Percentiles rank a stretch among this genome's conserved stretches.
phyloP scores from a whole-genome alignment of 2,113 vertebrate species.

The Monarcha castaneiventris region DNA sequence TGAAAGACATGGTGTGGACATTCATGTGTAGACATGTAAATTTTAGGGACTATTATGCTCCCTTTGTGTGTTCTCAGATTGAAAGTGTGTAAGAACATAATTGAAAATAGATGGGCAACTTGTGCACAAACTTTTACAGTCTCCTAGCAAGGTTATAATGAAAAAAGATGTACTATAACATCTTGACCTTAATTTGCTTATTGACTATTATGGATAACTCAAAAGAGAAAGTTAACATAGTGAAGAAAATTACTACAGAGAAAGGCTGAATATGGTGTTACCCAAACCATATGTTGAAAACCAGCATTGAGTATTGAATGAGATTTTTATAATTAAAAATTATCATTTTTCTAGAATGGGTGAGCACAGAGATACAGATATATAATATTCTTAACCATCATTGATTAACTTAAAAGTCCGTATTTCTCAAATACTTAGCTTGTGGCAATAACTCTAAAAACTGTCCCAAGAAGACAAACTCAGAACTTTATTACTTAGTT shows the following conservation, averaged over 20 bases:
- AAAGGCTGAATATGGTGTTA: neutral
- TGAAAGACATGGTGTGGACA: neutral
- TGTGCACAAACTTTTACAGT: neutral
- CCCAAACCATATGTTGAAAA: neutral
- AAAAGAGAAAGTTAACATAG: neutral
- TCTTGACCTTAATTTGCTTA: neutral
- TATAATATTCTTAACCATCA: neutral
- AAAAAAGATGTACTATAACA: neutral
- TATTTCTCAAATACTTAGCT: neutral
- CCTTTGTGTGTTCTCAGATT: neutral
- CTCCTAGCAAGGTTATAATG: neutral
- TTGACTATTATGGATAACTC: neutral
- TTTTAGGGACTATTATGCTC: neutral
- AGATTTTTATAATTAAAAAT: neutral
- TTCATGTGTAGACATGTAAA: neutral
- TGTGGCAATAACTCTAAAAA: neutral
- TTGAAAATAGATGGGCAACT: neutral
- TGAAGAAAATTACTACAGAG: neutral
- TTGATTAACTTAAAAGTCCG: neutral
- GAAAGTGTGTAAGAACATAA: neutral
- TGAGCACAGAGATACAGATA: neutral
- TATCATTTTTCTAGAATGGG: neutral
- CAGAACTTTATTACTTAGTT: neutral
- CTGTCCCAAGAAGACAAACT: neutral
- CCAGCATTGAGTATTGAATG: neutral